Conservation (phyloP, 2,113 vertebrate species). For the Leuciscus idus region DNA sequence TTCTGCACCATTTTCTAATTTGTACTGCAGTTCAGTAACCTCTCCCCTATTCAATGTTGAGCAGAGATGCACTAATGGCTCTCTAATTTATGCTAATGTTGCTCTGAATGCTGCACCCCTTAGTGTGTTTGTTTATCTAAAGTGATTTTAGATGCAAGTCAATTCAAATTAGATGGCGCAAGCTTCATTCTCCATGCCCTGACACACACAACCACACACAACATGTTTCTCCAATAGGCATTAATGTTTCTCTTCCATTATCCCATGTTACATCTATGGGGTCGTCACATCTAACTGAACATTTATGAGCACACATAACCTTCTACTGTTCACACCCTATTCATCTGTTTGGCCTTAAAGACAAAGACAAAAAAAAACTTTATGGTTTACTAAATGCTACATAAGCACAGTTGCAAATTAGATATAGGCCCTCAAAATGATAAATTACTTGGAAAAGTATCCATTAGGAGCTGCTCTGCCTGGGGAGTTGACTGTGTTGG, state of each 20-base stretch:
- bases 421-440: slow-evolving; percentile 36
- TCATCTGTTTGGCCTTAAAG: background rate
- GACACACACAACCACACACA: slow-evolving; percentile 10
- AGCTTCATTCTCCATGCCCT: slow-evolving; percentile 19
- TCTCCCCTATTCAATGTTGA: slow-evolving; percentile 37
- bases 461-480: slow-evolving; percentile 30
- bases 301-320: slow-evolving; percentile 8
- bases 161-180: slow-evolving; percentile 43
- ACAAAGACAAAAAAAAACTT: slow-evolving; percentile 20
- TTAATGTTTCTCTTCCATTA: slow-evolving; percentile 23
- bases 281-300: slow-evolving; percentile 1
- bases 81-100: slow-evolving; percentile 58
- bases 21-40: slow-evolving; percentile 23
- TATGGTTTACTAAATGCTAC: slow-evolving; percentile 38
- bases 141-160: slow-evolving; percentile 51
- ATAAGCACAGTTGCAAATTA: slow-evolving; percentile 50
- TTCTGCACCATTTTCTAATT: slow-evolving; percentile 28
- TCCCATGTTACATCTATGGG: background rate
- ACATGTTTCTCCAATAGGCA: slow-evolving; percentile 18
- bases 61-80: slow-evolving; percentile 45
- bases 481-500: slow-evolving; percentile 26
- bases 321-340: slow-evolving; percentile 10
- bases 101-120: slow-evolving; percentile 45
- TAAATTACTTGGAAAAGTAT: slow-evolving; percentile 42
- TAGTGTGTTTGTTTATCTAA: slow-evolving; percentile 55